Conservation (phyloP, 2,888 invertebrate genomes). For the Hirtodrosophila confusa region DNA sequence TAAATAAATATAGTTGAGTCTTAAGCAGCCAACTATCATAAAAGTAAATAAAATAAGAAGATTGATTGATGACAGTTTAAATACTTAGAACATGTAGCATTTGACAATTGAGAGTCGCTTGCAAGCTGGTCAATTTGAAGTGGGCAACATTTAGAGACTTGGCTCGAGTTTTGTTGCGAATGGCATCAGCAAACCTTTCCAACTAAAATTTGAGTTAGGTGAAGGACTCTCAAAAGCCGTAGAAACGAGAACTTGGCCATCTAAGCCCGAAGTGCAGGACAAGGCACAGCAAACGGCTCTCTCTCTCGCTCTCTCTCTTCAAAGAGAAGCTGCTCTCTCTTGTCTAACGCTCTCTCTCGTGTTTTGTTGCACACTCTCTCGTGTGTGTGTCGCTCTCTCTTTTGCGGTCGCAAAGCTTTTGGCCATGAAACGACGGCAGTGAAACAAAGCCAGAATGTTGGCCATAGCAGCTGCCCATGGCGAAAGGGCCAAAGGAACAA, state of each 20-base stretch:
- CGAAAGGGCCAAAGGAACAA: conserved; percentile 19
- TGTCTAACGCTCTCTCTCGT: conserved; percentile 4
- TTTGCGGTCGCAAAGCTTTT: conserved; percentile 42
- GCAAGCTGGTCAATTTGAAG: too few relatives aligned
- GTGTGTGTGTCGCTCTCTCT: not conserved
- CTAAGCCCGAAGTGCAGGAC: not conserved
- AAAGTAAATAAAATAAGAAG: too few relatives aligned
- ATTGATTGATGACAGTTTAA: too few relatives aligned
- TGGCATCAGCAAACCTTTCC: conserved; percentile 8
- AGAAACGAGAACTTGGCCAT: conserved; percentile 1
- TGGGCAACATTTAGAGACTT: too few relatives aligned
- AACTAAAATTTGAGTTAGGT: conserved; percentile 31
- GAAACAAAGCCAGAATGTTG: conserved; percentile 46
- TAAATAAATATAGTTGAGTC: too few relatives aligned
- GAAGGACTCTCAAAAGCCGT: conserved; percentile 1
- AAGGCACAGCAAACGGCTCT: not conserved
- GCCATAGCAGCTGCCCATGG: conserved; percentile 15
- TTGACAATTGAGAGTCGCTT: too few relatives aligned
- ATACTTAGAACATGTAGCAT: too few relatives aligned
- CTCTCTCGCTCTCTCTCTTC: not conserved
- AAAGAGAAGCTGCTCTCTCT: conserved; percentile 11
- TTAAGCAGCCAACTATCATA: too few relatives aligned
- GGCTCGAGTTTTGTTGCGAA: conserved; percentile 12
- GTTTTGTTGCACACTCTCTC: not conserved
- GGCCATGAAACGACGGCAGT: conserved; percentile 51